Evolutionary conservation across 2,888 invertebrate genomes (phyloP).

Genomic region (Lymantria dispar): DNA sequence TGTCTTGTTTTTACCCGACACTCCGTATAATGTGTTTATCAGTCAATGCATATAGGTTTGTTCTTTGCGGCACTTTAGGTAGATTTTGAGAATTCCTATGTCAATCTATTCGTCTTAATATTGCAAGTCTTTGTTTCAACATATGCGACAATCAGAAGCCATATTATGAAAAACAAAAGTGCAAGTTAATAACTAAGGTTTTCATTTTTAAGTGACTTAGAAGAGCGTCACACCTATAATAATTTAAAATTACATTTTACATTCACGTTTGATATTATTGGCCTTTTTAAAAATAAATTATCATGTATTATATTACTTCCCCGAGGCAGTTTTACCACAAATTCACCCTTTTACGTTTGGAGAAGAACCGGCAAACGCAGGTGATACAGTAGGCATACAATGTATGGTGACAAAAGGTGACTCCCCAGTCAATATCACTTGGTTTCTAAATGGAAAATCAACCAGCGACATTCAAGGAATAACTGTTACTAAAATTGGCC

Average conservation of each 20-base stretch:
- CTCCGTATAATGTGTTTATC: too few relatives aligned
- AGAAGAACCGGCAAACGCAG: constrained; percentile 89
- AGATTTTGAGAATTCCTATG: too few relatives aligned
- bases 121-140: too few relatives aligned
- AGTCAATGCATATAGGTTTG: too few relatives aligned
- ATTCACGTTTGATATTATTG: neutral
- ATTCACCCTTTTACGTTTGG: constrained; percentile 90
- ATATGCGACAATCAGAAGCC: too few relatives aligned
- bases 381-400: constrained; percentile 88
- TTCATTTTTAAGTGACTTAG: too few relatives aligned
- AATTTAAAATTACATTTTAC: neutral
- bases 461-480: constrained; percentile 80
- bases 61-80: too few relatives aligned
- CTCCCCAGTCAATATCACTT: constrained; percentile 88
- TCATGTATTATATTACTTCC: neutral
- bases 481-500: constrained; percentile 82
- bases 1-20: too few relatives aligned
- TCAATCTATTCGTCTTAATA: too few relatives aligned
- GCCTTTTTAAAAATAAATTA: neutral
- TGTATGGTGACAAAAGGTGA: constrained; percentile 92
- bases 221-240: too few relatives aligned
- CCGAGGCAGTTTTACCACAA: constrained; percentile 86
- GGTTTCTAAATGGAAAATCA: constrained; percentile 87
- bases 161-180: too few relatives aligned
- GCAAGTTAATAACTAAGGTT: too few relatives aligned